Conservation (phyloP, 1,140 invertebrate genomes). For the Temnothorax longispinosus region DNA sequence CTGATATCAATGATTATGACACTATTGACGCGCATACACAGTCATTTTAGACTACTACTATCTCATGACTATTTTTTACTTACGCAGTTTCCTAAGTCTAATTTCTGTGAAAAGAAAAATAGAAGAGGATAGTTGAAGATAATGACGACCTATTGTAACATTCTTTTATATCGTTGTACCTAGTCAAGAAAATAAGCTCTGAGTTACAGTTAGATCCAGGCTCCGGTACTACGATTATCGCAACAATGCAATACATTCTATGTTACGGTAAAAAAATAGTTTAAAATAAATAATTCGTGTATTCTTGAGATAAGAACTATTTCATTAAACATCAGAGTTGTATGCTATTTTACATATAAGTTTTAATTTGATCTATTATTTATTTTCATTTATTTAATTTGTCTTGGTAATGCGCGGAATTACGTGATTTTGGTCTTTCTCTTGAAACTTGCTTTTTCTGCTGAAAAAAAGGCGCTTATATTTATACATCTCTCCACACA, state of each 20-base stretch:
- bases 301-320: neutral
- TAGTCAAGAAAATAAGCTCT: conserved; percentile 1
- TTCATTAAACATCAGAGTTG: neutral
- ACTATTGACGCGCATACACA: neutral
- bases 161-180: neutral
- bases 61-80: conserved; percentile 1
- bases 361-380: neutral
- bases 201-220: neutral
- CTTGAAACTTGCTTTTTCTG: neutral
- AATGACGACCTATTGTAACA: neutral
- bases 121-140: neutral
- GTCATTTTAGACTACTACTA: conserved; percentile 5
- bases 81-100: conserved; percentile 14
- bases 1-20: conserved; percentile 19
- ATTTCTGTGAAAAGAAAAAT: conserved; percentile 7
- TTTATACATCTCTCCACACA: neutral
- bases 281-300: conserved; percentile 12
- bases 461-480: neutral
- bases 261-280: conserved; percentile 11
- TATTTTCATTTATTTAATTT: conserved; percentile 10
- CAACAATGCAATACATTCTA: neutral
- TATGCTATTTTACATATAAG: neutral
- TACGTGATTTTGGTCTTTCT: neutral
- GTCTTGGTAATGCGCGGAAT: neutral
- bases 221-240: neutral